A percentile compares a stretch with the other conserved stretches of the same genome.
Evolutionary conservation across 2,113 vertebrate species (phyloP).

Genomic region (Spilogale gracilis): DNA sequence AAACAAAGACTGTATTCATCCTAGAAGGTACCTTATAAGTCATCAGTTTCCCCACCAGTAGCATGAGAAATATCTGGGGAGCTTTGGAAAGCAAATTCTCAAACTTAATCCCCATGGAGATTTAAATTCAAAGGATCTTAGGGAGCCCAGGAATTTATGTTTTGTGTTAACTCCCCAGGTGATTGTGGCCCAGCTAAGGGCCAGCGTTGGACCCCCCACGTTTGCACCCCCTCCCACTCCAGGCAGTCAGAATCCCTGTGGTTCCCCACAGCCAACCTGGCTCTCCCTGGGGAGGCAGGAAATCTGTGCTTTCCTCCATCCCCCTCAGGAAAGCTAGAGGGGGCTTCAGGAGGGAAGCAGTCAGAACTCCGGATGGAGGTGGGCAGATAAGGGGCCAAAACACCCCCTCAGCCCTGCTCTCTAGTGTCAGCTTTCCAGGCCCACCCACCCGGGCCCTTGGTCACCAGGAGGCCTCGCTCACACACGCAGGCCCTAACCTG

Average conservation of each 20-base stretch:
- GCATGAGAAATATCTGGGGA: conserved; percentile 13
- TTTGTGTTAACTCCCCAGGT: conserved; percentile 39
- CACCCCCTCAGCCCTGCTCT: neutral
- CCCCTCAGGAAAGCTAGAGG: neutral
- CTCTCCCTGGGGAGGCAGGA: neutral
- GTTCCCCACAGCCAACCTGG: neutral
- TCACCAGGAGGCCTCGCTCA: conserved; percentile 71
- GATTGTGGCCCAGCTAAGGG: neutral
- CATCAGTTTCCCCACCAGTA: neutral
- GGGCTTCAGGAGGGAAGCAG: neutral
- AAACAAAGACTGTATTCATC: conserved; percentile 21
- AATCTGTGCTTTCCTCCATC: conserved; percentile 1
- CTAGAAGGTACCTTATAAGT: neutral
- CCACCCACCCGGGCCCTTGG: conserved; percentile 75
- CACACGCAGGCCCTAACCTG: conserved; percentile 74
- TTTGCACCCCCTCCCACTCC: neutral
- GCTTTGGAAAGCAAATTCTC: conserved; percentile 60
- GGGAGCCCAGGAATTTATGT: neutral
- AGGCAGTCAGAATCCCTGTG: neutral
- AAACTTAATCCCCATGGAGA: neutral
- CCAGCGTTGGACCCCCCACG: neutral
- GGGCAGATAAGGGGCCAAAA: conserved; percentile 18
- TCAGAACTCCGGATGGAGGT: neutral
- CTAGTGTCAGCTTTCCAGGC: conserved; percentile 63
- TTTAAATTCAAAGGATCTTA: conserved; percentile 1